Conservation (phyloP, 2,113 vertebrate species). For the Phaethornis superciliosus region DNA sequence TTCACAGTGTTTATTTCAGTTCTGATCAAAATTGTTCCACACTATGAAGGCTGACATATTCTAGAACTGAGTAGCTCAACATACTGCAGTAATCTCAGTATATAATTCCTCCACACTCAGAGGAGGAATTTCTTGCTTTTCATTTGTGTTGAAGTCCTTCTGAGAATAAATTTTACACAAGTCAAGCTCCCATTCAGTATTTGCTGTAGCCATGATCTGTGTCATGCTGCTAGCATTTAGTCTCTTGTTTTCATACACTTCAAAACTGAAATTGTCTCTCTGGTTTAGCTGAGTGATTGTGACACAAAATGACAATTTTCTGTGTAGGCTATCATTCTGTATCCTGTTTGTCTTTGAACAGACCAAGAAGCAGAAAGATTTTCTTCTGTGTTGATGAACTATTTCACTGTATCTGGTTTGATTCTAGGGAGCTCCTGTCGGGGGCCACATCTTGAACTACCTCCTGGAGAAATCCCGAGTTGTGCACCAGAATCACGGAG, state of each 20-base stretch:
- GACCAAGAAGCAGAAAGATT: not conserved
- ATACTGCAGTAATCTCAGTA: fast-evolving
- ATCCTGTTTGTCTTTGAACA: not conserved
- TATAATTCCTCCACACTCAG: not conserved
- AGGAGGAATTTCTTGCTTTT: not conserved
- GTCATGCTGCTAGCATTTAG: not conserved
- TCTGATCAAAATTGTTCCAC: not conserved
- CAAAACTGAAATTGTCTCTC: not conserved
- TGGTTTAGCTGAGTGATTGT: not conserved
- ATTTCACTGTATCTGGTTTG: not conserved
- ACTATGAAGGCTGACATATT: fast-evolving
- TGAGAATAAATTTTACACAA: not conserved
- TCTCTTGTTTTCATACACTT: not conserved
- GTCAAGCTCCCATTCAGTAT: not conserved
- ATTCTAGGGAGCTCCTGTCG: slow-evolving; percentile 90
- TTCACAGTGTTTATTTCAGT: not conserved
- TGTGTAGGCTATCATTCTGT: not conserved
- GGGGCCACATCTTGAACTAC: slow-evolving; percentile 98
- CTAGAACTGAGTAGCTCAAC: not conserved
- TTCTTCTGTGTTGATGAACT: not conserved
- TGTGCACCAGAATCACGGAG: slow-evolving; percentile 95
- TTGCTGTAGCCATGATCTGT: not conserved
- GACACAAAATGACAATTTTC: not conserved
- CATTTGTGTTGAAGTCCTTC: not conserved
- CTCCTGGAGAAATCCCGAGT: slow-evolving; percentile 98